These are phyloP conservation scores for Spodoptera littoralis DNA, from an alignment of 2,888 invertebrate species.

Conservation along the genomic window DNA sequence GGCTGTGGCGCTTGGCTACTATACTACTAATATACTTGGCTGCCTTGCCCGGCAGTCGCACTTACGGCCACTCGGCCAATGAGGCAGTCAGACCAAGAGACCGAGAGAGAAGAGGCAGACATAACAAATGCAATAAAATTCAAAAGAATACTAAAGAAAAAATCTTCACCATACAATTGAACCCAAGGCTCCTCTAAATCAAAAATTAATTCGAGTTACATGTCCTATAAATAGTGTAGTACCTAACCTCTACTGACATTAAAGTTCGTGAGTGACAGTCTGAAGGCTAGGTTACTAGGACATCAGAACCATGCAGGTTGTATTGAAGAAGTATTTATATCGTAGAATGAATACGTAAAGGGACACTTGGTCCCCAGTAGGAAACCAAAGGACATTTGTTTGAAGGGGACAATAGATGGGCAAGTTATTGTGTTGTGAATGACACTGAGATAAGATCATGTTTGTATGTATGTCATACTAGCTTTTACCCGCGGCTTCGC, in stretches of 20 bases:
- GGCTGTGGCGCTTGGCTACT: too few species aligned
- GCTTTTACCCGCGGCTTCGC: too few species aligned
- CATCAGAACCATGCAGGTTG: slow-evolving; percentile 14
- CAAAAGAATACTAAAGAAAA: too few species aligned
- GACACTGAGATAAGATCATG: slow-evolving; percentile 2
- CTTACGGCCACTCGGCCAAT: too few species aligned
- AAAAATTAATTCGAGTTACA: slow-evolving; percentile 3
- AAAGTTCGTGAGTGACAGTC: slow-evolving; percentile 23
- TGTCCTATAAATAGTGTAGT: slow-evolving; percentile 18
- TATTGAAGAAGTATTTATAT: slow-evolving; percentile 28
- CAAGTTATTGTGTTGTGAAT: slow-evolving; percentile 4
- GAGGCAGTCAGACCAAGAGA: too few species aligned
- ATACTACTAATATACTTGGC: too few species aligned
- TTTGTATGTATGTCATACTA: too few species aligned
- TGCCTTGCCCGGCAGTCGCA: too few species aligned
- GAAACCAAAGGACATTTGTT: neutral
- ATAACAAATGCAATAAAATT: too few species aligned
- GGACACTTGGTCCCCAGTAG: neutral
- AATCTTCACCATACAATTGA: too few species aligned
- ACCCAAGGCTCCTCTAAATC: too few species aligned
- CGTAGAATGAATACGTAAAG: slow-evolving; percentile 31
- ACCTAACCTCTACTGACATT: slow-evolving; percentile 35
- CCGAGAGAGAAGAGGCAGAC: too few species aligned
- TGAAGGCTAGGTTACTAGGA: slow-evolving; percentile 46
- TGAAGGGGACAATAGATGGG: neutral